Conservation (phyloP, 2,113 vertebrate species). For the Pteruthius melanotis region DNA sequence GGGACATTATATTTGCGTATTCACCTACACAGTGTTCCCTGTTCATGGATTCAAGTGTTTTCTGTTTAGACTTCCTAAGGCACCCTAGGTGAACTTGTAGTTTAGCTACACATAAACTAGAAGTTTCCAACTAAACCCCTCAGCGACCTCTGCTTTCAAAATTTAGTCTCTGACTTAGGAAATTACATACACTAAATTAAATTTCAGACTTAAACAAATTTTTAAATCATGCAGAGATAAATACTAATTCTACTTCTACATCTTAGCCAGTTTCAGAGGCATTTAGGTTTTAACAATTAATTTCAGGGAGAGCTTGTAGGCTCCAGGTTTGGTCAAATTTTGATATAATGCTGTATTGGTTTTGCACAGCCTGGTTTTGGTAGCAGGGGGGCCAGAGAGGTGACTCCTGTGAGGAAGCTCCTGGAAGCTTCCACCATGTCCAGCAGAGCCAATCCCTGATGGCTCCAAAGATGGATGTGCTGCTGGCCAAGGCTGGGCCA, state of each 20-base stretch:
- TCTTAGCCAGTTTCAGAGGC: neutral
- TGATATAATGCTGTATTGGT: neutral
- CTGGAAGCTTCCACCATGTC: neutral
- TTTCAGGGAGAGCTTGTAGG: neutral
- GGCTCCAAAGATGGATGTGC: neutral
- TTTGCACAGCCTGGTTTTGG: neutral
- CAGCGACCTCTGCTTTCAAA: neutral
- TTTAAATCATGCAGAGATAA: neutral
- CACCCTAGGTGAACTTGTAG: neutral
- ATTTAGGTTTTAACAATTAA: neutral
- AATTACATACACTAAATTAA: neutral
- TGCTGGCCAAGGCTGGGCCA: neutral
- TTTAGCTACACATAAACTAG: neutral
- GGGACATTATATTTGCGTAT: neutral
- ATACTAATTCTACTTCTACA: neutral
- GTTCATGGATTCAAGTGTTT: neutral
- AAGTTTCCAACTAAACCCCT: neutral
- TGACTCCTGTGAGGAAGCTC: neutral
- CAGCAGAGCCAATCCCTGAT: neutral
- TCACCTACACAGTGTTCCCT: neutral
- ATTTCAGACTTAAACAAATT: neutral
- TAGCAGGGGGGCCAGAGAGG: too few species aligned
- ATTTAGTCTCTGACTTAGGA: neutral
- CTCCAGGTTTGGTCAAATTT: neutral
- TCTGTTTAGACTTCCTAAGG: neutral